Base-by-base conservation (phyloP, 2,888 invertebrate species). In the Therioaphis trifolii region DNA sequence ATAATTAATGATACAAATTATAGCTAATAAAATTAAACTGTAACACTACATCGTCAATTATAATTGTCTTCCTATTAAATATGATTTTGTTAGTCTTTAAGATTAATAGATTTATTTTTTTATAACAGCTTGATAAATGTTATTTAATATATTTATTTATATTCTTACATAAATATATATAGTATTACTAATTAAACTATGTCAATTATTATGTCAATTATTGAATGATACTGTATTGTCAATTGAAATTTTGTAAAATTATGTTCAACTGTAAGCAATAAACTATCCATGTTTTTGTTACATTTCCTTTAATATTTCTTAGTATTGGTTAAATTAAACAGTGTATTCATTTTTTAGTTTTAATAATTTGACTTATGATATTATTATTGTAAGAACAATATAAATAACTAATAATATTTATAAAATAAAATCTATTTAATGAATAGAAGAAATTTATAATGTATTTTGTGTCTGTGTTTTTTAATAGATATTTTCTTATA, bases 191-290 rank as follows among this genome's bases (percentile, higher is more conserved):
- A 7, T 21, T 29, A 29, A 63, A 63, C 9, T 52, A 40, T 68
- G 68, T 78, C 68, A 78, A 78, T 78, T 68, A 78, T 40, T 68
- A 68, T 35, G 35, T 78, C 68, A 78, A 78, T 78, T 68, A 78
- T 40, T 68, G 52, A 5, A 52, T 35, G 49, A 14, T 55, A 15
- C 4, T 18, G 4, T 72, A n/a, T 21, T 46, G n/a, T 35, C 15
- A 49, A 77, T 69, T 66, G 15, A 52, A 77, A 77, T 77, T 29
- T 77, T 77, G 58, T 55, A 15, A 75, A 75, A 18, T 58, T 76
- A 63, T 46, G n/a, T 63, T 63, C 11, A 61, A 29, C n/a, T 58
- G 12, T 76, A 29, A 68, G 52, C 24, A 69, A 55, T 55, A 55
- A 55, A n/a, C 12, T 40, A 18, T 55, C n/a, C 35, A 61, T 35